These are phyloP conservation scores for Thrips palmi DNA, from an alignment of 1,140 invertebrate genomes.

Conservation along the genomic window DNA sequence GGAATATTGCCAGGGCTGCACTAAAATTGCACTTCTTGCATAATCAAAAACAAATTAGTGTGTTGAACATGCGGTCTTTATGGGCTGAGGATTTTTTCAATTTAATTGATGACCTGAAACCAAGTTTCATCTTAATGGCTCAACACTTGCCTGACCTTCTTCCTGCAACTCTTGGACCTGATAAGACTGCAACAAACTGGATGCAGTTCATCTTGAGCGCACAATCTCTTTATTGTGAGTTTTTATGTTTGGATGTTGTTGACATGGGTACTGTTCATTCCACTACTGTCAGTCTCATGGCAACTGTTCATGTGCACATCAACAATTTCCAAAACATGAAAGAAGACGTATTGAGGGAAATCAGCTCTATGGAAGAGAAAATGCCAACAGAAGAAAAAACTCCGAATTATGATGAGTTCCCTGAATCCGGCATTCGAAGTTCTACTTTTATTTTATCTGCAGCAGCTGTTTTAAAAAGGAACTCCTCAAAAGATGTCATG, in stretches of 20 bases:
- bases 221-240: background rate
- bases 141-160: background rate
- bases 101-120: conserved; percentile 1
- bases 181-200: too few relatives aligned
- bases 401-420: too few relatives aligned
- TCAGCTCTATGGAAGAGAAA: too few relatives aligned
- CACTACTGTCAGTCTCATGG: background rate
- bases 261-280: background rate
- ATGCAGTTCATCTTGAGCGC: background rate
- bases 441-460: background rate
- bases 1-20: background rate
- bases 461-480: background rate
- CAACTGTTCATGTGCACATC: background rate
- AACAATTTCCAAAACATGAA: too few relatives aligned
- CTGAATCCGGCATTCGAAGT: too few relatives aligned
- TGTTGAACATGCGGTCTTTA: conserved; percentile 4
- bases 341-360: too few relatives aligned
- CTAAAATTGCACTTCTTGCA: conserved; percentile 8
- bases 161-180: background rate
- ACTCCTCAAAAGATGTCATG: background rate
- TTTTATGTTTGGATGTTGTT: conserved; percentile 3
- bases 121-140: conserved; percentile 9
- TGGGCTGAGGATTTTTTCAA: conserved; percentile 2
- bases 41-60: conserved; percentile 5
- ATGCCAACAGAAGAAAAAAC: too few relatives aligned